A percentile compares a stretch with the other conserved stretches of the same genome.
These are phyloP conservation scores for Dendronephthya gigantea DNA, from an alignment of 64 coral and sea anemone species.

Conservation along the genomic window DNA sequence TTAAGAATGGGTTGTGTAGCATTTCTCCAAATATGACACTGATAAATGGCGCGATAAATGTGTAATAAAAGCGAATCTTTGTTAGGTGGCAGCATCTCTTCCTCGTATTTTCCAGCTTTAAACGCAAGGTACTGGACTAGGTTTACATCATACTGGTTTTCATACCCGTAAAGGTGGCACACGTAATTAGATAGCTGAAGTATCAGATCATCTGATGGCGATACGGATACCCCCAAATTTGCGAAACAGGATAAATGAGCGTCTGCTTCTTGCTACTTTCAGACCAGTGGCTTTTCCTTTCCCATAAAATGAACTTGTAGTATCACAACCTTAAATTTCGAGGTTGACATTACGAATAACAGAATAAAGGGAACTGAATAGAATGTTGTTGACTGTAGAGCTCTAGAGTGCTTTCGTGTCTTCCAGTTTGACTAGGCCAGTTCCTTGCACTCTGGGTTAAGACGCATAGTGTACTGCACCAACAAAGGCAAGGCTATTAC, in stretches of 20 bases:
- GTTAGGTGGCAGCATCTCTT: constrained; percentile 30
- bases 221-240: not conserved
- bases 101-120: constrained; percentile 27
- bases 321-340: constrained; percentile 25
- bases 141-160: constrained; percentile 25
- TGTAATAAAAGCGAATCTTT: constrained; percentile 26
- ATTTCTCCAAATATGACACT: constrained; percentile 38
- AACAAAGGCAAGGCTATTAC: no score
- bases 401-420: no score
- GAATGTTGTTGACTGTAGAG: no score
- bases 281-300: constrained; percentile 22
- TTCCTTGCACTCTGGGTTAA: no score
- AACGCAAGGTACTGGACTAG: constrained; percentile 30
- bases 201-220: constrained; percentile 20
- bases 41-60: constrained; percentile 27
- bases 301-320: constrained; percentile 19
- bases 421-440: no score
- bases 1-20: constrained; percentile 30
- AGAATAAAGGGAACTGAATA: no score
- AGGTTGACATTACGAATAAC: not conserved
- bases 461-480: no score
- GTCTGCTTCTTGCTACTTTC: constrained; percentile 26
- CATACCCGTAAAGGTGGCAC: not conserved
- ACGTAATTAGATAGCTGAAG: constrained; percentile 14
- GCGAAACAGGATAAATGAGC: not conserved